Percentiles rank a stretch among this genome's conserved stretches.
Evolutionary conservation across 1,140 invertebrate species (phyloP).

Genomic region (Zaprionus ornatus): DNA sequence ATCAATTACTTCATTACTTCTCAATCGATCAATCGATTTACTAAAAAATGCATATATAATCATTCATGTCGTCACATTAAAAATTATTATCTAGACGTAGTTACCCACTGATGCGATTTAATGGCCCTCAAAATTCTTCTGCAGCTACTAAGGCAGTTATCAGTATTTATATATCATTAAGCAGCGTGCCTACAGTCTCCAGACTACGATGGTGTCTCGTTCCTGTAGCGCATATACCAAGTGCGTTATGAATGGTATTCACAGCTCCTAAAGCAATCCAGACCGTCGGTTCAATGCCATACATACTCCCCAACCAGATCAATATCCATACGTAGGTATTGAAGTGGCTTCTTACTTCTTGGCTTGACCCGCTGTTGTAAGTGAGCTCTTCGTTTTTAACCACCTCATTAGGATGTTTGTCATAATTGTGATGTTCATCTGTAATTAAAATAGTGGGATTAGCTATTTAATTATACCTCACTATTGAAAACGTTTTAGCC

Average conservation of each 20-base stretch:
- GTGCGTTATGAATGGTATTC: conserved; percentile 22
- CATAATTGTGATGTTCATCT: conserved; percentile 87
- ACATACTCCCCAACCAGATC: conserved; percentile 11
- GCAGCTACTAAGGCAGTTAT: conserved; percentile 11
- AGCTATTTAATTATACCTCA: neutral
- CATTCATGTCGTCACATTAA: neutral
- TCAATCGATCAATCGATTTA: conserved; percentile 31
- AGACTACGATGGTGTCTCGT: neutral
- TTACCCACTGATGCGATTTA: conserved; percentile 24
- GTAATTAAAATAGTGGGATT: conserved; percentile 15
- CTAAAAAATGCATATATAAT: conserved; percentile 32
- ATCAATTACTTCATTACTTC: conserved; percentile 54
- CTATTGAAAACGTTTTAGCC: neutral
- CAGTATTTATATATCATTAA: conserved; percentile 25
- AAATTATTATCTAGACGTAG: conserved; percentile 37
- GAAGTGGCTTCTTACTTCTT: neutral
- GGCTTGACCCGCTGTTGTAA: conserved; percentile 84
- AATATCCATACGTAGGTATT: conserved; percentile 8
- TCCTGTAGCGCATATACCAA: neutral
- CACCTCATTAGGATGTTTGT: conserved; percentile 95
- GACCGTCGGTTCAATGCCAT: conserved; percentile 32
- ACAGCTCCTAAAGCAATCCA: conserved; percentile 16
- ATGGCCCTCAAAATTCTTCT: conserved; percentile 24
- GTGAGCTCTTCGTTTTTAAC: conserved; percentile 96
- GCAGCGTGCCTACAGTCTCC: neutral